Conservation (phyloP, 2,888 invertebrate species). For the Emmelina monodactyla region DNA sequence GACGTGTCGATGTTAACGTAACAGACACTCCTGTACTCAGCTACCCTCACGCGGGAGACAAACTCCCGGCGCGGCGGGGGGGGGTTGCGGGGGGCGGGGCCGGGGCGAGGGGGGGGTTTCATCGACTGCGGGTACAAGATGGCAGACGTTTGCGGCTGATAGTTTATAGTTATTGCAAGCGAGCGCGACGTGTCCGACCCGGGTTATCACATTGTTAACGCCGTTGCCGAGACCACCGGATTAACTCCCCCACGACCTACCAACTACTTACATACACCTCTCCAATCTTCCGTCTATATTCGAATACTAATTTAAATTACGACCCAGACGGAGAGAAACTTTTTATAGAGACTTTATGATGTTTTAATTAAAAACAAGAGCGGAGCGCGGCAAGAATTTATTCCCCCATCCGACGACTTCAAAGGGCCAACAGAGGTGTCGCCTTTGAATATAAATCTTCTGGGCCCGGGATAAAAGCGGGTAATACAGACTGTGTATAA, state of each 20-base stretch:
- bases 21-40: conserved; percentile 1
- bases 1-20: conserved; percentile 1
- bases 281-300: conserved; percentile 1
- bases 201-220: conserved; percentile 64
- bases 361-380: conserved; percentile 57
- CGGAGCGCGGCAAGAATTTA: conserved; percentile 41
- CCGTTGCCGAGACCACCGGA: conserved; percentile 56
- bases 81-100: conserved; percentile 23
- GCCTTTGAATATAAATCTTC: conserved; percentile 52
- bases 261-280: background rate
- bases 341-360: conserved; percentile 34
- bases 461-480: conserved; percentile 38
- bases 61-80: conserved; percentile 29
- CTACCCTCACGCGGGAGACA: background rate
- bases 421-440: conserved; percentile 56
- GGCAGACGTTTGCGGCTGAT: conserved; percentile 65
- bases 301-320: background rate
- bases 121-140: conserved; percentile 58
- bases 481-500: conserved; percentile 44
- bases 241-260: conserved; percentile 40
- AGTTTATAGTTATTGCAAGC: conserved; percentile 66
- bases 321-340: conserved; percentile 7
- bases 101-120: conserved; percentile 53
- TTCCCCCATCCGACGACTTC: conserved; percentile 49
- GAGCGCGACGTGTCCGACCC: conserved; percentile 47